Conservation (phyloP, 2,888 invertebrate genomes). For the Omphaloscelis lunosa region DNA sequence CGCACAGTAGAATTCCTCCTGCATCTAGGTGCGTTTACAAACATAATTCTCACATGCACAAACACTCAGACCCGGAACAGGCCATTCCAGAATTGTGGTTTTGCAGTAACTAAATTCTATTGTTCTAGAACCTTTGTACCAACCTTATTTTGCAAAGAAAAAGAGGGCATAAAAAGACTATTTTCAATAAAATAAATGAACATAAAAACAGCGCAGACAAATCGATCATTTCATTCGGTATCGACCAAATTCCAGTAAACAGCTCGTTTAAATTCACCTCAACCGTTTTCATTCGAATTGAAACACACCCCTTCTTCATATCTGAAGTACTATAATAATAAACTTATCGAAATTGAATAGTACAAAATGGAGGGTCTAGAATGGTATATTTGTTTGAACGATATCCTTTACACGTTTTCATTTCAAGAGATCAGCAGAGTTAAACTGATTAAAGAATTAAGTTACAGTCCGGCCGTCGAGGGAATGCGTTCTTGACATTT, state of each 20-base stretch:
- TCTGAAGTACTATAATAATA: slow-evolving; percentile 56
- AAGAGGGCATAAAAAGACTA: not conserved
- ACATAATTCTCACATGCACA: slow-evolving; percentile 45
- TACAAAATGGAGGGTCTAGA: slow-evolving; percentile 50
- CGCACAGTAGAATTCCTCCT: not conserved
- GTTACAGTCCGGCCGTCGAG: too few relatives aligned
- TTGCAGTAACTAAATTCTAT: slow-evolving; percentile 22
- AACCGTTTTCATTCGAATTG: slow-evolving; percentile 50
- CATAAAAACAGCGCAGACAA: slow-evolving; percentile 26
- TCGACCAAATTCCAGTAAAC: slow-evolving; percentile 51
- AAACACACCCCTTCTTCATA: slow-evolving; percentile 56
- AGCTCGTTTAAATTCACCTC: slow-evolving; percentile 61
- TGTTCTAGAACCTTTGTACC: slow-evolving; percentile 6
- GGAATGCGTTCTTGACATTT: too few relatives aligned
- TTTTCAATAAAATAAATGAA: slow-evolving; percentile 11
- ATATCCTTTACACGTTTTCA: slow-evolving; percentile 46
- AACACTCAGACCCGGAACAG: slow-evolving; percentile 4
- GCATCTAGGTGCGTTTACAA: slow-evolving; percentile 14
- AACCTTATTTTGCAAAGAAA: not conserved
- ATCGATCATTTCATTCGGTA: slow-evolving; percentile 41
- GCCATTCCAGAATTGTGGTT: slow-evolving; percentile 35
- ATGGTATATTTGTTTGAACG: slow-evolving; percentile 47
- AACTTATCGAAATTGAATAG: slow-evolving; percentile 62
- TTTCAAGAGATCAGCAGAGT: slow-evolving; percentile 19
- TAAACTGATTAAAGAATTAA: not conserved